Base-by-base conservation (phyloP, 2,797 vertebrate species). In the Bufotes viridis region DNA sequence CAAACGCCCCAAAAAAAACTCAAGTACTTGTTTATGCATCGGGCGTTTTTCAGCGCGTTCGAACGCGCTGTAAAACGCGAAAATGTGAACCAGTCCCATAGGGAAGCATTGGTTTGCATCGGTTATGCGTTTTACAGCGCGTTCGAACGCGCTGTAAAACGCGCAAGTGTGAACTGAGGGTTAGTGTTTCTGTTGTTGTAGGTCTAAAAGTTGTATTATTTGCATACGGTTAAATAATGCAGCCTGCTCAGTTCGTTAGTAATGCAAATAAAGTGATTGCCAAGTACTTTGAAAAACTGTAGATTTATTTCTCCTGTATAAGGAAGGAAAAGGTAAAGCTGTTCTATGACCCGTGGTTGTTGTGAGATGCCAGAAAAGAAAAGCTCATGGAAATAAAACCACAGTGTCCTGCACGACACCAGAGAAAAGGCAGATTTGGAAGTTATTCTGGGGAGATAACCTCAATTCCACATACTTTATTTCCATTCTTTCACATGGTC, bases 271-370 rank as follows among this genome's bases (percentile, higher is more conserved):
- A 24, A 51, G 14, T 7, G 22, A 78, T 34, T 85, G 69, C 69
- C 69, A 74, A 74, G 69, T 61, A 58, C 58, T 70, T 11, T 82
- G 6, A 20, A 74, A 58, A 83, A 29, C 10, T n/a, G n/a, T 4
- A 42, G 24, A 82, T 78, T 53, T 76, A 61, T 61, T 82, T 78
- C 49, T 75, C 58, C 20, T 51, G 58, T 18, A 70, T 55, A 9
- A 72, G 88, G 88, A 87, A 89, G 85, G 29, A 76, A 89, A 89
- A 82, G 61, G 34, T 78, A 80, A 87, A 87, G 80, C 88, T 89
- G 88, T 69, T 87, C 72, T 24, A 69, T 89, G 88, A 89, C 88
- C 85, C 83, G 74, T 87, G 84, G 72, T 72, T 57, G 57, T 79
- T 86, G 20, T 72, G 63, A 26, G 88, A 63, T 63, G 69, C 58